Percentiles rank a stretch among this genome's conserved stretches.
phyloP scores from a whole-genome alignment of 2,113 vertebrate genomes.

The Crotalus viridis region DNA sequence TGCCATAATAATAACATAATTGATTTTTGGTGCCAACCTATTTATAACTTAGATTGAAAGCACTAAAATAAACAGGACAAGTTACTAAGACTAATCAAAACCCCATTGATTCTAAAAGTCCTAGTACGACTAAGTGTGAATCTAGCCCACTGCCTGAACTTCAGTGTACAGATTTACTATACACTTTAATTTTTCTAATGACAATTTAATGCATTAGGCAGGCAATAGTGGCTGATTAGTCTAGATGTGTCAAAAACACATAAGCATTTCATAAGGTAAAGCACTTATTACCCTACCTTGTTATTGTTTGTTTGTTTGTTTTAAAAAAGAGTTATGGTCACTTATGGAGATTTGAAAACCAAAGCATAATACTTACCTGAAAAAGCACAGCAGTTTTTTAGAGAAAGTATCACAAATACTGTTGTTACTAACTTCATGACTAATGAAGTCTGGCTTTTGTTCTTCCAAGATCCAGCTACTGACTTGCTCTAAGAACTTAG shows the following conservation, averaged over 20 bases:
- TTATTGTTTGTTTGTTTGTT: background rate
- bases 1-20: background rate
- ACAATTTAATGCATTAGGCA: background rate
- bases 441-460: background rate
- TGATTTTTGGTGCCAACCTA: background rate
- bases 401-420: conserved; percentile 5
- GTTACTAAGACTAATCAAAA: background rate
- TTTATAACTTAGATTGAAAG: background rate
- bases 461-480: background rate
- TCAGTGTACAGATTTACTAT: background rate
- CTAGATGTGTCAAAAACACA: background rate
- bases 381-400: conserved; percentile 12
- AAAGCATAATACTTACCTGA: conserved; percentile 7
- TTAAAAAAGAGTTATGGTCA: background rate
- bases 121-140: background rate
- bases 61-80: background rate
- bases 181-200: background rate
- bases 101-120: too few species aligned
- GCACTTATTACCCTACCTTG: background rate
- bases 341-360: background rate
- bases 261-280: background rate
- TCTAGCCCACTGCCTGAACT: background rate
- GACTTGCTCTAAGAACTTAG: background rate
- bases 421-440: conserved; percentile 11
- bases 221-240: background rate